Evolutionary conservation across 2,888 invertebrate species (phyloP).

Genomic region (Dysmachus trigonus): DNA sequence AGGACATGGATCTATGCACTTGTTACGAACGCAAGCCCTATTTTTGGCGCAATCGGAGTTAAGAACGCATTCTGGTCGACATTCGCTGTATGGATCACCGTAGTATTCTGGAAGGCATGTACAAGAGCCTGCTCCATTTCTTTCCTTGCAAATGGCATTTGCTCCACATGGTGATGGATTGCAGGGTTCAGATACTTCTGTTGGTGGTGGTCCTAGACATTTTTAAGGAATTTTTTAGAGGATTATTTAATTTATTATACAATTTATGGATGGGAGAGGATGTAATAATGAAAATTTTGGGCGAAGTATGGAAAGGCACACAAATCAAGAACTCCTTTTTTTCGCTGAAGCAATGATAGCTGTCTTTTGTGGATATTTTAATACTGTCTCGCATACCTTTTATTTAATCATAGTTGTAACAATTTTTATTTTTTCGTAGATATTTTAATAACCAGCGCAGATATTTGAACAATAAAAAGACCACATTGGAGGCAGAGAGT

Average conservation of each 20-base stretch:
- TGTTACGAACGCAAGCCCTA: slow-evolving; percentile 83
- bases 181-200: slow-evolving; percentile 76
- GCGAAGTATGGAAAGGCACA: not conserved
- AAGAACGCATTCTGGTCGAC: slow-evolving; percentile 85
- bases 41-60: slow-evolving; percentile 82
- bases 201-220: slow-evolving; percentile 64
- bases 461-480: not conserved
- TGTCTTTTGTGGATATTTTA: not conserved
- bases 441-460: not conserved
- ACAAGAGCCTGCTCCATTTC: slow-evolving; percentile 84
- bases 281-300: not conserved
- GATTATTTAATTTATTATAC: not conserved
- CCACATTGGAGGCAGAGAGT: not conserved
- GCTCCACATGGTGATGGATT: slow-evolving; percentile 88
- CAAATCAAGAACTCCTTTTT: not conserved
- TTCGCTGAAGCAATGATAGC: not conserved
- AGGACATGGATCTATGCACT: slow-evolving; percentile 85
- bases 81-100: slow-evolving; percentile 87
- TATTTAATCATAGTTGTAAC: no score
- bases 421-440: no score
- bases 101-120: slow-evolving; percentile 82
- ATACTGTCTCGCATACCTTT: no score
- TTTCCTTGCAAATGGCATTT: slow-evolving; percentile 84
- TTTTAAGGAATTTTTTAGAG: not conserved
- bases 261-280: not conserved